Base-by-base conservation (phyloP, 2,888 invertebrate species). In the Polydrusus tereticollis region DNA sequence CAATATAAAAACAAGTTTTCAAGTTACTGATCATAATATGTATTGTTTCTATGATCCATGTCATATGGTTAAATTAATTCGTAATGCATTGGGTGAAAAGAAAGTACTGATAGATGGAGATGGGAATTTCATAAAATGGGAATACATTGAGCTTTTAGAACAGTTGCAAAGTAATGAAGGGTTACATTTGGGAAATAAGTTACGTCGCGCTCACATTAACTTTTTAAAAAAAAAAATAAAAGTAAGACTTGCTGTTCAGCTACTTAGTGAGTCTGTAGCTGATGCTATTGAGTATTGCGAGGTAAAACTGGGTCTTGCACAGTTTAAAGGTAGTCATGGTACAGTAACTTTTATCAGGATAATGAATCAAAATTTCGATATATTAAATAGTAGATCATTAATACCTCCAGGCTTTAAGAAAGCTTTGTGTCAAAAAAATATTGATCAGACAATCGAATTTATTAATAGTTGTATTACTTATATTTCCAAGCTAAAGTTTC, bases 221-320 rank as follows among this genome's bases (percentile, higher is more conserved):
- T 67, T 67, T 16, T 58, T 59, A 36, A 67, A 59, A n/a, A 47
- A 59, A 36, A 67, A 67, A 59, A 67, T 55, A 29, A 55, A 55
- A 16, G 29, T 55, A 2, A 8, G 29, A 1, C 16, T 55, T n/a
- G 57, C 69, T 20, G 45, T 57, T 18, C 62, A 62, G 8, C 12
- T 33, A 33, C 8, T 33, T 2, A 33, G 33, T 8, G 33, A 33
- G 21, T 41, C 41, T 1, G 60, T 60, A 20, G 60, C 41, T 1
- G 60, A 41, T 60, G 29, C 60, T 4, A 7, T 60, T 1, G 2
- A 1, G 0, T 60, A 21, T 5, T 60, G 60, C n/a, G 60, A 60
- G n/a, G 8, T 20, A 1, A 5, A 20, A n/a, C 8, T 60, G 36
- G 41, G 20, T n/a, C 36, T 60, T 2, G 18, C 6, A 10, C 10